phyloP scores from a whole-genome alignment of 37 sponge, comb jelly and placozoan species.

The Eunapius fragilis region DNA sequence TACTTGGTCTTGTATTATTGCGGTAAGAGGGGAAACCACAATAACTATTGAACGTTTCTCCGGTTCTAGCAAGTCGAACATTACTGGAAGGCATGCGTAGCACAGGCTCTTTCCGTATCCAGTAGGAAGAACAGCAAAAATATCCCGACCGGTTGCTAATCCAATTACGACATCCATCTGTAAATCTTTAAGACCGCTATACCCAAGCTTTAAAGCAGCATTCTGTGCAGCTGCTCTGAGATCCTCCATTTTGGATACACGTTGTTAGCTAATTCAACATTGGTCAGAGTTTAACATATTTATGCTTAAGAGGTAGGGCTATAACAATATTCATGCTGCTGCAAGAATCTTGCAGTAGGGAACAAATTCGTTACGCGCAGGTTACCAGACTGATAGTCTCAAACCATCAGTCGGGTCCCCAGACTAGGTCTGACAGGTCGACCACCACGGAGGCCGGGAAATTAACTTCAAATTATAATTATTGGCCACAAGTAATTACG shows the following conservation, averaged over 20 bases:
- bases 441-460: too few relatives aligned
- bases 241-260: background rate
- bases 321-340: background rate
- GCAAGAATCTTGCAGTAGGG: background rate
- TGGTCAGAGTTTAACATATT: background rate
- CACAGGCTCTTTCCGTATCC: background rate
- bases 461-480: too few relatives aligned
- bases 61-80: background rate
- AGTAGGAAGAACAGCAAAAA: background rate
- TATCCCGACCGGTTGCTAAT: background rate
- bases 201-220: background rate
- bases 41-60: background rate
- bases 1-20: background rate
- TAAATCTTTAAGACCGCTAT: background rate
- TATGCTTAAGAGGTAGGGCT: background rate
- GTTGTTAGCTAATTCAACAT: background rate
- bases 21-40: background rate
- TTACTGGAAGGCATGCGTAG: background rate
- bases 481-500: too few relatives aligned
- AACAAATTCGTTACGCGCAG: background rate
- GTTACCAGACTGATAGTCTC: background rate
- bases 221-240: background rate
- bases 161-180: background rate
- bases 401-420: background rate
- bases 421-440: too few relatives aligned